Base-by-base conservation (phyloP, 2,797 vertebrate genomes). In the Spatula versicolor region DNA sequence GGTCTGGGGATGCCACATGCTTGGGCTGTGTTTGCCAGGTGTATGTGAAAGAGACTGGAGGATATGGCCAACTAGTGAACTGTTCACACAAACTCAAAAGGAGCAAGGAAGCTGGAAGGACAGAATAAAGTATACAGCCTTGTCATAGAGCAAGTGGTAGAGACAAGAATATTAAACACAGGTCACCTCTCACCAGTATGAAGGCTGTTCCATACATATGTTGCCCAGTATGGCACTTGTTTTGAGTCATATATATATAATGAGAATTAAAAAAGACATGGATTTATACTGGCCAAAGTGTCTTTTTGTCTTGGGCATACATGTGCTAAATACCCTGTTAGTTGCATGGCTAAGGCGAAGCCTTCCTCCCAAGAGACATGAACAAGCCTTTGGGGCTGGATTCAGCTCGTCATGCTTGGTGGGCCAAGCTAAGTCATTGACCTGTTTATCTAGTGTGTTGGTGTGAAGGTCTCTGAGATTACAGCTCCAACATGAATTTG, bases 11-110 rank as follows among this genome's bases (percentile, higher is more conserved):
- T 83, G 74, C 63, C 86, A 86, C 54, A 48, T 83, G 72, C 81
- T 94, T 64, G 78, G 66, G 75, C 68, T 95, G 31, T 13, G 80
- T 67, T 84, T 95, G 90, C 72, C 86, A 90, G 90, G n/a, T 56
- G 83, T 1, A 26, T 41, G 83, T 54, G 74, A 68, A 76, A 37
- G 52, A 78, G 56, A 15, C 31, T 35, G 63, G 77, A 69, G 63
- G 78, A 77, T 64, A 69, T 85, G 92, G 86, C 88, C 81, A 4
- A 73, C 60, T 63, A 79, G 72, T 26, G 48, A 77, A 33, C 26
- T 25, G 72, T 6, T 95, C n/a, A n/a, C 78, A 26, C 13, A 39
- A 9, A 64, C 37, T 77, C 18, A 64, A 64, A 73, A 81, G n/a
- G 21, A 55, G 48, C 15, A 58, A 39, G 30, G 28, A 68, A 64